These are phyloP conservation scores for Mnemiopsis leidyi DNA, from an alignment of 37 sponge, comb jelly and placozoan genomes.

Conservation along the genomic window DNA sequence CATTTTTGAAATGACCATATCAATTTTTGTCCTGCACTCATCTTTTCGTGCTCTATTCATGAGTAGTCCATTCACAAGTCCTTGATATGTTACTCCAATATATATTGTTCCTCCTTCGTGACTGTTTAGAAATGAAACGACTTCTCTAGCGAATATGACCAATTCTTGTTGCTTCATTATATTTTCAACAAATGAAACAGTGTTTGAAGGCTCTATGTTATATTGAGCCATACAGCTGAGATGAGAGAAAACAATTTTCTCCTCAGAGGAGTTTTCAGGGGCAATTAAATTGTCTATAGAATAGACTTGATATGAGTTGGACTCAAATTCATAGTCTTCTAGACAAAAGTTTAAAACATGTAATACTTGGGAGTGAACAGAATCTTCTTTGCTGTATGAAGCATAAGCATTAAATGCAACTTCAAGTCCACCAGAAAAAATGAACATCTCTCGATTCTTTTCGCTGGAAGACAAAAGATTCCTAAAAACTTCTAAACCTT, in stretches of 20 bases:
- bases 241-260: not conserved
- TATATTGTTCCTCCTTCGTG: not conserved
- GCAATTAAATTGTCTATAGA: not conserved
- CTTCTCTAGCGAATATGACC: slow-evolving; percentile 16
- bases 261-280: not conserved
- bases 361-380: not conserved
- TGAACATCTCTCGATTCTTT: not conserved
- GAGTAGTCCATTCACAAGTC: not conserved
- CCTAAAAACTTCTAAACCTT: not conserved
- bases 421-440: not conserved
- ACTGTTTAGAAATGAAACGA: slow-evolving; percentile 22
- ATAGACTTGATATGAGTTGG: not conserved
- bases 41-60: slow-evolving; percentile 29
- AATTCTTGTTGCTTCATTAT: not conserved
- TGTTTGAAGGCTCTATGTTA: not conserved
- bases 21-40: slow-evolving; percentile 6
- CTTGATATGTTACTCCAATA: slow-evolving; percentile 38
- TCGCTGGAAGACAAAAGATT: not conserved
- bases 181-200: not conserved
- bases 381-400: not conserved
- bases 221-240: not conserved
- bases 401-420: not conserved
- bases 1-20: slow-evolving; percentile 24
- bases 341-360: not conserved
- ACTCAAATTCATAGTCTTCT: not conserved